Evolutionary conservation across 2,113 vertebrate species (phyloP).

Genomic region (Amblyopsis rosae): DNA sequence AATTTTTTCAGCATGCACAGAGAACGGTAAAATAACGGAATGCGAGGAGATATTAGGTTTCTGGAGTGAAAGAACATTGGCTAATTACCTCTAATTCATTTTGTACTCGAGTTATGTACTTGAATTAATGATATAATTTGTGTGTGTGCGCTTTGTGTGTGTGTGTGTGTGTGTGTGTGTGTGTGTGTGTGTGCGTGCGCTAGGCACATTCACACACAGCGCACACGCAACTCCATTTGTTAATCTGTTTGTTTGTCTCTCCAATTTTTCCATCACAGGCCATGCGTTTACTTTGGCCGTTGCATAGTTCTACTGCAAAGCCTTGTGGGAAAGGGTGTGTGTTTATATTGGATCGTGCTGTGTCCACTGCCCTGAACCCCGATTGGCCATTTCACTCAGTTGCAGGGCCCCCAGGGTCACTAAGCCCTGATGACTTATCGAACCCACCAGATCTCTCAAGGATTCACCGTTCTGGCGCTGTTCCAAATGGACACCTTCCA

Average conservation of each 20-base stretch:
- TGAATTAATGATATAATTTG: constrained; percentile 10
- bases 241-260: constrained; percentile 50
- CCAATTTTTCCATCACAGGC: constrained; percentile 70
- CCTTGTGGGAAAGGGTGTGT: constrained; percentile 73
- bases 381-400: constrained; percentile 27
- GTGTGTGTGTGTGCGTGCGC: constrained; percentile 9
- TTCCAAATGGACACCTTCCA: no score
- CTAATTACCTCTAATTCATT: constrained; percentile 30
- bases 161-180: constrained; percentile 3
- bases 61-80: constrained; percentile 19
- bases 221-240: constrained; percentile 13
- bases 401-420: constrained; percentile 25
- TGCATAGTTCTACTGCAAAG: constrained; percentile 46
- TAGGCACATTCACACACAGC: no score
- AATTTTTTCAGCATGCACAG: no score
- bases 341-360: constrained; percentile 64
- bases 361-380: constrained; percentile 42
- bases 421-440: background rate
- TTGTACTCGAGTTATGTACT: background rate
- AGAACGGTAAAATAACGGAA: no score
- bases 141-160: constrained; percentile 22
- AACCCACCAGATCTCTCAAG: background rate
- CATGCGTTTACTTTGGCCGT: constrained; percentile 71
- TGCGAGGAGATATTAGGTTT: no score
- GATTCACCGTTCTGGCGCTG: no score